Evolutionary conservation across 2,797 vertebrate species (phyloP), one percentile per base, ranked within the genome.

Genomic region (Tiaroga cobitis): DNA sequence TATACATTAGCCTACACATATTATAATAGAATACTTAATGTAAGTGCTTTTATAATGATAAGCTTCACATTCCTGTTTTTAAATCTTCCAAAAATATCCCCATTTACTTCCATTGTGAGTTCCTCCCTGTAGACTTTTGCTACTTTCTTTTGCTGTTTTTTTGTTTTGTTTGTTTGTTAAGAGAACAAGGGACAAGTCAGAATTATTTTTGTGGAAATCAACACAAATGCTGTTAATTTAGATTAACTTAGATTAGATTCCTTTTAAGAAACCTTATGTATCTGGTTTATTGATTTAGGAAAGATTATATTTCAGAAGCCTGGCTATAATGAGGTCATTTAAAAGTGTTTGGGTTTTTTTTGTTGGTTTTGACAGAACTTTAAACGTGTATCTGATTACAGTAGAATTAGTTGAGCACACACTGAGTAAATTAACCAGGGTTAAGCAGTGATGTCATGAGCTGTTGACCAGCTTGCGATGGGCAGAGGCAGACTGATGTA

Each of bases 271-370:
- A 34, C 61, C 16, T 43, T 63, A 51, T 39, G 82, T 46, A 54
- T 83, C 73, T 68, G 16, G 16, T 83, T 83, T 54, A 68, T 75
- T 49, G 41, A 16, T 65, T 83, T 65, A 75, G 41, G 39, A 49
- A 54, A 26, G 43, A 83, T 76, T 68, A n/a, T 76, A 4, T 37
- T 83, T 9, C 39, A 82, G 54, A 61, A 32, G 56, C 6, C 24
- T 39, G 72, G 21, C 11, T 54, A 32, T 51, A 37, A 77, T 51
- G 16, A 76, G 24, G 32, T 39, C n/a, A 68, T 67, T 68, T 67
- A 19, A 24, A 39, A 32, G 29, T 78, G 3, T 78, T 43, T 54
- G 9, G 13, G 15, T 29, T 21, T 3, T 61, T 41, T 61, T 46
- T 8, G 0, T 76, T 75, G 46, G 32, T 51, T 84, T 32, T 56